Percentiles rank a stretch among this genome's conserved stretches.
phyloP scores from a whole-genome alignment of 2,797 vertebrate species.

The Enteromius mattozi region DNA sequence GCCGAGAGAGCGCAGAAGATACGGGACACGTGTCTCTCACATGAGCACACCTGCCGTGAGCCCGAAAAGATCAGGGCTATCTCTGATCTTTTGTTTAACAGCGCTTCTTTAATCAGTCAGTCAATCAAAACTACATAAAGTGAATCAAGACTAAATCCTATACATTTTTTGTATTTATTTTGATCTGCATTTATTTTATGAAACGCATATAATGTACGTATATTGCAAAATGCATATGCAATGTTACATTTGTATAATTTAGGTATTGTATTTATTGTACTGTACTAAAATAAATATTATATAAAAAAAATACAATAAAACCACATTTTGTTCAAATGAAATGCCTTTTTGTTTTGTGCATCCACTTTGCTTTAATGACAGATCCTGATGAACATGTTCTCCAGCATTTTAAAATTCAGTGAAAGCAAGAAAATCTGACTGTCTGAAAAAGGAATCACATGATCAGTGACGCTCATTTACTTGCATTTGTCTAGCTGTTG shows the following conservation, averaged over 20 bases:
- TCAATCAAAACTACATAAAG: not conserved
- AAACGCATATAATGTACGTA: not conserved
- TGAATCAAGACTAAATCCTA: not conserved
- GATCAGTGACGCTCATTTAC: not conserved
- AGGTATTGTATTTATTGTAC: too few species aligned
- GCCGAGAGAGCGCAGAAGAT: constrained; percentile 40
- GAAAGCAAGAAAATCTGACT: not conserved
- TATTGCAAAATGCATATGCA: not conserved
- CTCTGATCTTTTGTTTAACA: constrained; percentile 29
- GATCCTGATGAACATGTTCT: not conserved
- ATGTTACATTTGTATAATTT: too few species aligned
- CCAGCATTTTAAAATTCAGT: not conserved
- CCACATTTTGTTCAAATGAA: not conserved
- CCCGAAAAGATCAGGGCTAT: not conserved
- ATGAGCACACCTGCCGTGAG: constrained; percentile 38
- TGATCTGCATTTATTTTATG: not conserved
- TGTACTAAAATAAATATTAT: too few species aligned
- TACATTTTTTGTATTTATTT: not conserved
- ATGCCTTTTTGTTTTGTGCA: not conserved
- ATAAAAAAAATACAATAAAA: too few species aligned
- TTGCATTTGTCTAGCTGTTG: not conserved
- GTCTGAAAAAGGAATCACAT: not conserved
- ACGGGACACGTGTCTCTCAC: constrained; percentile 19
- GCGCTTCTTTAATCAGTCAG: constrained; percentile 2
- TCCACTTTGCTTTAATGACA: not conserved